phyloP scores from a whole-genome alignment of 1,140 invertebrate species.

The Battus philenor region DNA sequence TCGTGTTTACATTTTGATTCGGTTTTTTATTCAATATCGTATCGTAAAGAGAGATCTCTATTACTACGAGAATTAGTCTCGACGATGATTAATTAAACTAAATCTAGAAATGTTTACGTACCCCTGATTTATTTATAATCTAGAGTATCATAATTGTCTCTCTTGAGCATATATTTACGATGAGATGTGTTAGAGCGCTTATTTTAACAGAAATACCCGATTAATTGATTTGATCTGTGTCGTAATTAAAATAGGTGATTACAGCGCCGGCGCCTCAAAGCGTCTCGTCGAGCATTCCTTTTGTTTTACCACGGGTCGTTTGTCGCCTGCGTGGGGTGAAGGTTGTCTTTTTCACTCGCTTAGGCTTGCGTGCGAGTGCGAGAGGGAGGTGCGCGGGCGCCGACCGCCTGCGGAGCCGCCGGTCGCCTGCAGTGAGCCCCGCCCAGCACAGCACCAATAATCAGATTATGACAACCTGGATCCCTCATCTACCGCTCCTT shows the following conservation, averaged over 20 bases:
- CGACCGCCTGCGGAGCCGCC: constrained; percentile 65
- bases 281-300: constrained; percentile 72
- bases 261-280: constrained; percentile 73
- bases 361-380: constrained; percentile 20
- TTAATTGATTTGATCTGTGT: constrained; percentile 76
- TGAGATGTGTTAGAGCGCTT: constrained; percentile 50
- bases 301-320: constrained; percentile 75
- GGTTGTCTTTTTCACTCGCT: constrained; percentile 28
- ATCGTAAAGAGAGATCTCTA: no score
- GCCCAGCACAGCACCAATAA: constrained; percentile 68
- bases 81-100: no score
- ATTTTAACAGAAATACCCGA: constrained; percentile 73
- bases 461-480: constrained; percentile 71
- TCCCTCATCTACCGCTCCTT: constrained; percentile 41
- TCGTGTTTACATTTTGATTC: constrained; percentile 35
- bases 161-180: no score
- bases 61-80: no score
- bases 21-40: no score
- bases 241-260: constrained; percentile 76
- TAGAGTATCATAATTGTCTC: no score
- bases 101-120: no score
- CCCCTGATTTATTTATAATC: no score
- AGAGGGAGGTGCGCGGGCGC: constrained; percentile 58
- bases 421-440: constrained; percentile 69
- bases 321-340: constrained; percentile 56